Evolutionary conservation across 1,140 invertebrate species (phyloP), one percentile per base, ranked within the genome.

Genomic region (Sogatella furcifera): DNA sequence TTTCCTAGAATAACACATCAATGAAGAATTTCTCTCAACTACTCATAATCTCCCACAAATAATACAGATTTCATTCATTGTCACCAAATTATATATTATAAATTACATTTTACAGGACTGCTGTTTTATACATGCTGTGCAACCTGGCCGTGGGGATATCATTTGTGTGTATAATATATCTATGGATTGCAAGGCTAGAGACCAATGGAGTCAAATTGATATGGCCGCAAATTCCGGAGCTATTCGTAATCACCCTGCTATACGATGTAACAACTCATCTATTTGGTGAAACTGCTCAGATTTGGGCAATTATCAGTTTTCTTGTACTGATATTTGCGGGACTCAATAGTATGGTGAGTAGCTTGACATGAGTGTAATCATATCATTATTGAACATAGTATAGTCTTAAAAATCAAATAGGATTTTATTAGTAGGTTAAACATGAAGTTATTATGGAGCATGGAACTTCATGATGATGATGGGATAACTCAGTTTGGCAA

Each of bases 261-360:
- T 79, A 78, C 61, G 73, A 78, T 58, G 68, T 71, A 3, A 69
- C 70, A n/a, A 56, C 72, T 3, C 49, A 63, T 24, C 65, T 64
- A 42, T 68, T 71, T 42, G 66, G 65, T n/a, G 64, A 62, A 6
- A 59, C 70, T 52, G 62, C 68, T 3, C 69, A 69, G 58, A 59
- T 73, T 24, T 76, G 75, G 74, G 71, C 74, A 9, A 66, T 73
- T 22, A 57, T 77, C 9, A 68, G 72, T 6, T 78, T 74, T 64
- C 60, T 72, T 5, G 52, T 72, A 0, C 67, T 79, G 10, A 60
- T 78, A 17, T 71, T 74, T 28, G 69, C 77, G 43, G 77, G 77
- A 38, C 72, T 80, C 58, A 70, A 71, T 21, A 78, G 75, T 65
- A 74, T 77, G 76, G 78, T 79, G 71, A 71, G 67, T 67, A 41